Base-by-base conservation (phyloP, 2,113 vertebrate genomes). In the Myiozetetes cayanensis region DNA sequence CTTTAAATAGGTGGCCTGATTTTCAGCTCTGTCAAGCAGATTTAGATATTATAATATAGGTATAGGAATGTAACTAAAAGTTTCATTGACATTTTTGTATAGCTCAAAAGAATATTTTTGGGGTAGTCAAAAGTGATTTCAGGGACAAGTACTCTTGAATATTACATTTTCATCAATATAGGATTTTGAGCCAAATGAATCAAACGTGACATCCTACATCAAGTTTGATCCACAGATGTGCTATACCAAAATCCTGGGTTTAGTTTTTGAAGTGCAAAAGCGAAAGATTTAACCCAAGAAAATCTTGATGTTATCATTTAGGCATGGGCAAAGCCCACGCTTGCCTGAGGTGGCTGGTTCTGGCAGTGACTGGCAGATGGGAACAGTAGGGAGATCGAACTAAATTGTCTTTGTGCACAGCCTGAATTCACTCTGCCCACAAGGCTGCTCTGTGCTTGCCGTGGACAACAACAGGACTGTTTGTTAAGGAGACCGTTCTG, bases 401-500 rank as follows among this genome's bases (percentile, higher is more conserved):
- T 1, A 3, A 20, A 0, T 25, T 33, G 37, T 75, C 37, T 37
- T 44, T 56, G 18, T 15, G n/a, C 62, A 8, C 31, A 75, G 62
- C 14, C 59, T 35, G 47, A 55, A 67, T 35, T 37, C 47, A 12
- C 27, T 2, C 3, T 49, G 56, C 35, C 58, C 0, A 0, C 3
- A 5, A 44, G 37, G 17, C 55, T 55, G 16, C 30, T 70, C 81
- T 50, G 43, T 9, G 3, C 70, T 67, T 0, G 2, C 28, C 43
- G 55, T 2, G 0, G 14, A 39, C 68, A 52, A 2, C 24, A 78
- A 5, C 58, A 28, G 35, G 31, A 27, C 12, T 0, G 0, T 73
- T 84, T 62, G 27, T 72, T 37, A 7, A 46, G 30, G 39, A 81
- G 10, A 17, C 23, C 0, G 0, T 21, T 82, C 39, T 25, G 10